A percentile compares a stretch with the other conserved stretches of the same genome.
Evolutionary conservation across 2,888 invertebrate genomes (phyloP).

Genomic region (Hirtodrosophila trivittata): DNA sequence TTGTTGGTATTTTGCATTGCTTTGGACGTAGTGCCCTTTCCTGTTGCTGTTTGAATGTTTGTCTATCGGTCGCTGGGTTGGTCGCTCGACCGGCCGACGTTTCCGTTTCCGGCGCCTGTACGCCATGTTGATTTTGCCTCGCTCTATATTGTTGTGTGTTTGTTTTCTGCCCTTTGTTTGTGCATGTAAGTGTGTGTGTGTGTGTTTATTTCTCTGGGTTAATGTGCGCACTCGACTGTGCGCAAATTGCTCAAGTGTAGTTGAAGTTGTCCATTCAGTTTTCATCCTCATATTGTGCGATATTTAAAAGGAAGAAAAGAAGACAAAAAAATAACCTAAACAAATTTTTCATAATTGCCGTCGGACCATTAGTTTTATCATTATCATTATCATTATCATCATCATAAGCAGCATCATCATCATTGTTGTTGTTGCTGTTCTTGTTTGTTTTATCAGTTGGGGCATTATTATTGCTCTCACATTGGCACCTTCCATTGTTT

Average conservation of each 20-base stretch:
- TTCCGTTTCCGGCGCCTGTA: conserved; percentile 75
- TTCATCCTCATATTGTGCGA: conserved; percentile 33
- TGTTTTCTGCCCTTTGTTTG: conserved; percentile 38
- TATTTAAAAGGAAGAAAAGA: conserved; percentile 29
- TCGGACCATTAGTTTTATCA: conserved; percentile 74
- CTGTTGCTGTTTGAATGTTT: conserved; percentile 60
- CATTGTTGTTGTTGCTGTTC: conserved; percentile 15
- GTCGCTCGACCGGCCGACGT: conserved; percentile 68
- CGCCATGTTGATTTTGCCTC: conserved; percentile 75
- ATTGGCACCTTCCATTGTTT: conserved; percentile 67
- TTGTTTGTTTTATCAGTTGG: conserved; percentile 41
- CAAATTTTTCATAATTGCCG: conserved; percentile 69
- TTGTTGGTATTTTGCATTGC: conserved; percentile 31
- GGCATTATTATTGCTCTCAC: conserved; percentile 67
- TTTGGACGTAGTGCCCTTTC: conserved; percentile 28
- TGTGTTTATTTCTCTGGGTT: conserved; percentile 65
- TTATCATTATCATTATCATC: conserved; percentile 25
- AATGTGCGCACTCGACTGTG: conserved; percentile 79
- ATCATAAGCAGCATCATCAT: conserved; percentile 37
- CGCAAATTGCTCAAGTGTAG: conserved; percentile 80
- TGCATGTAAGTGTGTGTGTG: conserved; percentile 20
- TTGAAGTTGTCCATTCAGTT: conserved; percentile 63
- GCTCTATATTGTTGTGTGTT: conserved; percentile 49
- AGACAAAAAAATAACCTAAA: conserved; percentile 31
- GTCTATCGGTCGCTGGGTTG: conserved; percentile 62